These are phyloP conservation scores for Kryptopterus vitreolus DNA, from an alignment of 2,797 vertebrate species.

Conservation along the genomic window DNA sequence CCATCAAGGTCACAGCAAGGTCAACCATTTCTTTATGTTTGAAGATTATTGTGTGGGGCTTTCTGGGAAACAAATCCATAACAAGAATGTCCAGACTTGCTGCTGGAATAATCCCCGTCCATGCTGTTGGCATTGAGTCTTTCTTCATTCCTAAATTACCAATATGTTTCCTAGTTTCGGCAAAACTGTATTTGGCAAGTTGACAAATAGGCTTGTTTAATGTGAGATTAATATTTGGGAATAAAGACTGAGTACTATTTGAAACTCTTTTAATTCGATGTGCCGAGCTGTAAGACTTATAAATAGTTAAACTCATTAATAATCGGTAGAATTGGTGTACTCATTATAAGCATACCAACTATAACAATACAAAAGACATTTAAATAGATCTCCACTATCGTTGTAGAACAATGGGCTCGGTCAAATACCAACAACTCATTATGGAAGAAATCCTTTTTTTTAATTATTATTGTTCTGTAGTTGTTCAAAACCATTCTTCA, in stretches of 20 bases:
- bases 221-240: not conserved
- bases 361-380: not conserved
- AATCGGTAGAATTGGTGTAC: too few relatives aligned
- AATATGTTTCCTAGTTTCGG: not conserved
- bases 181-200: not conserved
- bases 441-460: not conserved
- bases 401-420: not conserved
- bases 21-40: not conserved
- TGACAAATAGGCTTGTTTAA: not conserved
- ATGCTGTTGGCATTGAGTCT: not conserved
- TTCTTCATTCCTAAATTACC: not conserved
- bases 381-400: not conserved
- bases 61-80: not conserved
- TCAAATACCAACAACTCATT: not conserved
- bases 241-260: not conserved
- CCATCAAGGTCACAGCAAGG: not conserved
- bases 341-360: not conserved
- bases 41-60: not conserved
- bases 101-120: not conserved
- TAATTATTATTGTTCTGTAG: not conserved
- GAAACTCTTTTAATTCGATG: not conserved
- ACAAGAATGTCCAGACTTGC: not conserved
- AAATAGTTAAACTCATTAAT: not conserved
- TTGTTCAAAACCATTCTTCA: not conserved
- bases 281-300: not conserved